Evolutionary conservation across 2,113 vertebrate genomes (phyloP).

Genomic region (Cervus canadensis): DNA sequence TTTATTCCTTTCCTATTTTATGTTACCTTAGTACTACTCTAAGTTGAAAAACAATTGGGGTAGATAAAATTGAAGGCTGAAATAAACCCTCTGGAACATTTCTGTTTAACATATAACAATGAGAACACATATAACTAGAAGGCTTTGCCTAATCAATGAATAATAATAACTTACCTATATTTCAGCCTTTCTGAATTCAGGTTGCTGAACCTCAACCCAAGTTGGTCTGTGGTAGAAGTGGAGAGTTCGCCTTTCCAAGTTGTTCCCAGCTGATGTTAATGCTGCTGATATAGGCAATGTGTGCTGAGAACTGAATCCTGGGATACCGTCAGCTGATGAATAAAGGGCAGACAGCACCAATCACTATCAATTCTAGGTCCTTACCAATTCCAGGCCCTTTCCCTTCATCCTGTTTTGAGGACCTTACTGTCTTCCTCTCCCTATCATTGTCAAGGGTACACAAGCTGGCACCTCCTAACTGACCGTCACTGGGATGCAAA

Average conservation of each 20-base stretch:
- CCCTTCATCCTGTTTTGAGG: background rate
- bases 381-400: background rate
- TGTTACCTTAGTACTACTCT: background rate
- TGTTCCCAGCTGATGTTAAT: background rate
- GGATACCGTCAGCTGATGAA: background rate
- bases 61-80: background rate
- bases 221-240: background rate
- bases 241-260: background rate
- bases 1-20: background rate
- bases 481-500: background rate
- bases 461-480: background rate
- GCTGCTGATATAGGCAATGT: background rate
- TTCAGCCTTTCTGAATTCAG: background rate
- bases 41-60: background rate
- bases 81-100: background rate
- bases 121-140: background rate
- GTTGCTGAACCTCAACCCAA: background rate
- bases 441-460: background rate
- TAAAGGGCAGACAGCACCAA: background rate
- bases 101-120: background rate
- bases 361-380: background rate
- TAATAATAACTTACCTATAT: background rate
- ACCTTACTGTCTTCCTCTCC: background rate
- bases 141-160: background rate
- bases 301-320: background rate